Evolutionary conservation across 2,113 vertebrate genomes (phyloP), one percentile per base, ranked within the genome.

Genomic region (Trinectes maculatus): DNA sequence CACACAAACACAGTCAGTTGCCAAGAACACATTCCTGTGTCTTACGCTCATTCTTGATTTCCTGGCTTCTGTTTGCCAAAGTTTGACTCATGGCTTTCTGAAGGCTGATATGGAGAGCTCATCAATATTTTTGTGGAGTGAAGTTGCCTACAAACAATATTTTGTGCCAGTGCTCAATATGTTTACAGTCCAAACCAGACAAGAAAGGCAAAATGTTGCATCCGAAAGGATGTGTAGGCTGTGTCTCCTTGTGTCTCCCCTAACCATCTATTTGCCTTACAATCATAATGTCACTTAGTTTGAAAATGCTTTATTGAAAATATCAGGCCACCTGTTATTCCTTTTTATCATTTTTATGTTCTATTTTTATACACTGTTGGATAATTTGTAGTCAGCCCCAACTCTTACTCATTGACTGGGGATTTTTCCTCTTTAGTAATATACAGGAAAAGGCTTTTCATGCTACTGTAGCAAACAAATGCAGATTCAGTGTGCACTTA

Each of bases 41-140:
- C 60, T 19, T 47, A 8, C 55, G 53, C 29, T 60, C 24, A n/a
- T 55, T 57, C 46, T 59, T 77, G 31, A 62, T 63, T 49, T 65
- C 34, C 24, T 31, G 4, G 19, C 47, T 25, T 52, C 12, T 58
- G 39, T 57, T 44, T 60, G 55, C 60, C 37, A 56, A 34, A 24
- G 55, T 56, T 71, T 60, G 68, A 63, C 60, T 64, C 37, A 54
- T 48, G 31, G 33, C 15, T 29, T 56, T 69, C 47, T 71, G n/a
- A 48, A 71, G 12, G 28, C 39, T 57, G 46, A 51, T 55, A 42
- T 52, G 36, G 26, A 46, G 15, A 6, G 59, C 29, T 64, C 59
- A 59, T 87, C 59, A 68, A 54, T 77, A 65, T 61, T 52, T 73
- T 31, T 11, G 34, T 44, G 8, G 13, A 26, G 19, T n/a, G 7